A percentile compares a stretch with the other conserved stretches of the same genome.
Evolutionary conservation across 2,888 invertebrate genomes (phyloP).

Genomic region (Ophioninae sp.): DNA sequence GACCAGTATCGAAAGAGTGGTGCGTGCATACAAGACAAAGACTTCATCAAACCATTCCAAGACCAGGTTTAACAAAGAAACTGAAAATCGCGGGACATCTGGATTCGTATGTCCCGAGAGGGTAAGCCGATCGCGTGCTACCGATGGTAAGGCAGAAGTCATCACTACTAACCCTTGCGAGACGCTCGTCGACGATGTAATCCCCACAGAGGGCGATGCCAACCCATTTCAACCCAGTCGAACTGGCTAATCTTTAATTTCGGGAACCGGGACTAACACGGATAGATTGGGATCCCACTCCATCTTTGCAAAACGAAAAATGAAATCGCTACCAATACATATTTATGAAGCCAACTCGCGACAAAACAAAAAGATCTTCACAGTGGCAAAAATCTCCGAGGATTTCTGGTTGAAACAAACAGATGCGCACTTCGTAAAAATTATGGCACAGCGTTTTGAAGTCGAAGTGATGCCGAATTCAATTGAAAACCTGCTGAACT

Average conservation of each 20-base stretch:
- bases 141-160: constrained; percentile 1
- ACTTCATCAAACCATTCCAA: not conserved
- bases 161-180: not conserved
- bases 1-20: constrained; percentile 1
- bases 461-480: too few relatives aligned
- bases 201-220: constrained; percentile 7
- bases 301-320: not conserved
- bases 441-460: too few relatives aligned
- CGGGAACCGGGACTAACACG: too few relatives aligned
- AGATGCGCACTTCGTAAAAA: too few relatives aligned
- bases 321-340: too few relatives aligned
- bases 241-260: too few relatives aligned
- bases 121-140: not conserved
- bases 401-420: too few relatives aligned
- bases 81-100: constrained; percentile 4
- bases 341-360: too few relatives aligned
- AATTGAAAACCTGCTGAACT: too few relatives aligned
- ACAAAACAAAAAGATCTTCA: too few relatives aligned
- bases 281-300: not conserved
- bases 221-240: not conserved
- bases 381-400: too few relatives aligned
- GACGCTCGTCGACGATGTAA: not conserved
- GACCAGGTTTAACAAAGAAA: not conserved
- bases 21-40: not conserved
- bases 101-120: not conserved